phyloP scores from a whole-genome alignment of 2,888 invertebrate species.

The Eristalinus sepulchralis region DNA sequence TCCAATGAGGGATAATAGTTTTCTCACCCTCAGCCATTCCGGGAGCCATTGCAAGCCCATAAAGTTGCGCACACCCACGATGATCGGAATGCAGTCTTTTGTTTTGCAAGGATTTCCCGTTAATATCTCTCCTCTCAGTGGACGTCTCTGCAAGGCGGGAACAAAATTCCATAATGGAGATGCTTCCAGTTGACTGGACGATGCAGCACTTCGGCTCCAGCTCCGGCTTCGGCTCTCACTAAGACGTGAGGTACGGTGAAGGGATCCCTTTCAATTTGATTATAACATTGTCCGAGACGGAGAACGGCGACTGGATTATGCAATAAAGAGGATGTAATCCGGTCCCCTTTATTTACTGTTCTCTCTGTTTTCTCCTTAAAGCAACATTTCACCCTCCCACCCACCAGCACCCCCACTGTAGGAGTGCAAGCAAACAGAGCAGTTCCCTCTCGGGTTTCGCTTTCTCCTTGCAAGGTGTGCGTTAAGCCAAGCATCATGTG shows the following conservation, averaged over 20 bases:
- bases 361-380: background rate
- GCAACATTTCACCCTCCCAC: background rate
- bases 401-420: too few relatives aligned
- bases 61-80: background rate
- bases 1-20: background rate
- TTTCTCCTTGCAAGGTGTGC: background rate
- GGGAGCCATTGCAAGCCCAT: background rate
- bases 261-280: conserved; percentile 15
- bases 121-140: background rate
- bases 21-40: background rate
- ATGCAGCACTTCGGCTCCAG: background rate
- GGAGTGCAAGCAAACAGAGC: background rate
- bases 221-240: background rate
- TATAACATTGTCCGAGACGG: background rate
- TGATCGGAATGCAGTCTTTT: background rate
- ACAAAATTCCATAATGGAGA: background rate
- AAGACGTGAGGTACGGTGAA: background rate
- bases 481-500: background rate
- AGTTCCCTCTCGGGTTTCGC: background rate
- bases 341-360: conserved; percentile 18
- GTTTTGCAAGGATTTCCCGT: background rate
- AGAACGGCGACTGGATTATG: conserved; percentile 14
- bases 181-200: background rate
- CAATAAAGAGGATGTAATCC: conserved; percentile 29
- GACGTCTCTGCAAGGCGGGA: background rate